Evolutionary conservation across 2,888 invertebrate genomes (phyloP).

Genomic region (Sialis lutaria): DNA sequence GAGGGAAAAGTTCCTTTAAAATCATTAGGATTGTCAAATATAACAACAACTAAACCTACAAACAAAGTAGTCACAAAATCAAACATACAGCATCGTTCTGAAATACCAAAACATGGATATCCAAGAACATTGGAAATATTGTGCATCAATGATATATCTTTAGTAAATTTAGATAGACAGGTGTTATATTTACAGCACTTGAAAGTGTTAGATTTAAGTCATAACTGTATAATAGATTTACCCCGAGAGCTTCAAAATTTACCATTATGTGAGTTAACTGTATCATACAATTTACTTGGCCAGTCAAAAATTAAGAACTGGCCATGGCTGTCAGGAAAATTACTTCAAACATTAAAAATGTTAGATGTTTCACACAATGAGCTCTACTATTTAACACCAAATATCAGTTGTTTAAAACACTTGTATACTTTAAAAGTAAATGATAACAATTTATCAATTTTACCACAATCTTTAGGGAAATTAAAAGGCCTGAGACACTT

Average conservation of each 20-base stretch:
- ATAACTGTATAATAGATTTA: conserved; percentile 50
- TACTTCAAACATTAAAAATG: conserved; percentile 31
- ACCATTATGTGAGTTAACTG: conserved; percentile 38
- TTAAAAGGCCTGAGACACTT: conserved; percentile 34
- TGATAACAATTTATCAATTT: conserved; percentile 34
- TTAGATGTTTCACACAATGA: conserved; percentile 49
- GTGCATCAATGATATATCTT: conserved; percentile 37
- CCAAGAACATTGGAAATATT: conserved; percentile 49
- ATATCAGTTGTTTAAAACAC: conserved; percentile 40
- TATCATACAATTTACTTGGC: conserved; percentile 47
- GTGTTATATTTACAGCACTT: conserved; percentile 49
- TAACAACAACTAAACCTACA: conserved; percentile 25
- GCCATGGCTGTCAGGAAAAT: conserved; percentile 45
- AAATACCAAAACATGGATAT: conserved; percentile 56
- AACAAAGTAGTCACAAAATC: conserved; percentile 35
- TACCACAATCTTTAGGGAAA: conserved; percentile 50
- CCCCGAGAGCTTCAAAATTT: conserved; percentile 49
- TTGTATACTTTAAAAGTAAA: conserved; percentile 45
- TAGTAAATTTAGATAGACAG: conserved; percentile 49
- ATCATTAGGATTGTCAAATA: conserved; percentile 25
- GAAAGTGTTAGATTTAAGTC: conserved; percentile 45
- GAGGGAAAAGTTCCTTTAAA: conserved; percentile 34
- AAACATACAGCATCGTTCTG: conserved; percentile 38
- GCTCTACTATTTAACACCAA: conserved; percentile 36
- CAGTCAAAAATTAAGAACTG: conserved; percentile 34